These are phyloP conservation scores for Phoebastria nigripes DNA, from an alignment of 2,797 vertebrate genomes.

Conservation along the genomic window DNA sequence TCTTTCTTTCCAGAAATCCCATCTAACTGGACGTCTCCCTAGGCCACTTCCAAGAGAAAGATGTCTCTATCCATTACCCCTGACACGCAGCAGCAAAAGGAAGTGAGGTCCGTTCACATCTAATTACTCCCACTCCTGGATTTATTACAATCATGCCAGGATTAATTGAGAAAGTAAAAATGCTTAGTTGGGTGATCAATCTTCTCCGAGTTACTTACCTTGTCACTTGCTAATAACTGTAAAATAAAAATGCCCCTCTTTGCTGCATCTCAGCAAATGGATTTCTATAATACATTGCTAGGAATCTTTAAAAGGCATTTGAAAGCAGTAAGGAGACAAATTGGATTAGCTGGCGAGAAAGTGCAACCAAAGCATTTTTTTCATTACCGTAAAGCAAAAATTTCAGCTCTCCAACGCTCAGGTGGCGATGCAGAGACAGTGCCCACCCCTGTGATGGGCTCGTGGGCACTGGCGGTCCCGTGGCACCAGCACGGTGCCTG, in stretches of 20 bases:
- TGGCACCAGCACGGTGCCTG: background rate
- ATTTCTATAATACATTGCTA: constrained; percentile 24
- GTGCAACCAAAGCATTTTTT: constrained; percentile 14
- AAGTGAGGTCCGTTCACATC: constrained; percentile 36
- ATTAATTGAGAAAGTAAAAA: constrained; percentile 71
- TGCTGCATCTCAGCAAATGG: constrained; percentile 43
- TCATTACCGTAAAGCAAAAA: background rate
- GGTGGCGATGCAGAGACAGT: background rate
- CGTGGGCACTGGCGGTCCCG: rapidly evolving
- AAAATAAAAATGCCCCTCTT: constrained; percentile 51
- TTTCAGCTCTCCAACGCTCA: rapidly evolving
- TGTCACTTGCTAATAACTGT: constrained; percentile 53
- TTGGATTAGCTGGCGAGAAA: constrained; percentile 49
- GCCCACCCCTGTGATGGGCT: rapidly evolving
- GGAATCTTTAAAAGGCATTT: constrained; percentile 45
- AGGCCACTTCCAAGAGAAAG: background rate
- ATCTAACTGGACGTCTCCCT: background rate
- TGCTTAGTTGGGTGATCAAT: constrained; percentile 60
- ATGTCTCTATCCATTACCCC: constrained; percentile 50
- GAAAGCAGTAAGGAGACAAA: constrained; percentile 47
- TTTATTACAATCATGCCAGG: constrained; percentile 58
- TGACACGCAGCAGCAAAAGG: background rate
- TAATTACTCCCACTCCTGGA: constrained; percentile 50
- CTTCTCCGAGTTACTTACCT: constrained; percentile 55
- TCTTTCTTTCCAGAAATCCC: constrained; percentile 32